A percentile compares a stretch with the other conserved stretches of the same genome.
Evolutionary conservation across 2,888 invertebrate species (phyloP).

Genomic region (Cantharis nigra): DNA sequence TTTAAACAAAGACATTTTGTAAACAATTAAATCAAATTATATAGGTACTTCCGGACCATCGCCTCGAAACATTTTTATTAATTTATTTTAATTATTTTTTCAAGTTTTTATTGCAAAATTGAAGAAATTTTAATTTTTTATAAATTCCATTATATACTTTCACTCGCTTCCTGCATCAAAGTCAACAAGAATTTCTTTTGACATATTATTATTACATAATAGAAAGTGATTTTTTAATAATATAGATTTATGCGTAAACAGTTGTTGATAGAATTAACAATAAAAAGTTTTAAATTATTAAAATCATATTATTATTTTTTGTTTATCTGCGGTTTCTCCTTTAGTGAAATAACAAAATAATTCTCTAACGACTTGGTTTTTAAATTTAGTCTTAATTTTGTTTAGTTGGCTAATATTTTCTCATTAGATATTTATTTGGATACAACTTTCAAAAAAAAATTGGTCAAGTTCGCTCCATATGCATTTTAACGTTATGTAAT

Average conservation of each 20-base stretch:
- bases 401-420: neutral
- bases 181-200: neutral
- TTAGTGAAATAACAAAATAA: neutral
- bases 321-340: neutral
- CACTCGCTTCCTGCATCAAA: neutral
- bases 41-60: neutral
- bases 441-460: neutral
- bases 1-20: neutral
- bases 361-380: neutral
- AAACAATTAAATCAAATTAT: neutral
- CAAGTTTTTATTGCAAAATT: neutral
- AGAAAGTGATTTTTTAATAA: neutral
- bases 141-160: neutral
- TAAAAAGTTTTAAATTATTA: neutral
- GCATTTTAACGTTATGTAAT: neutral
- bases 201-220: neutral
- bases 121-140: neutral
- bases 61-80: neutral
- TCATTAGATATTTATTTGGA: neutral
- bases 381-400: neutral
- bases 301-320: neutral
- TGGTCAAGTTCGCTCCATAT: neutral
- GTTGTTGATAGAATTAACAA: neutral
- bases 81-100: neutral
- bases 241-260: neutral